phyloP scores from a whole-genome alignment of 2,113 vertebrate genomes.

The Grallaria varia region DNA sequence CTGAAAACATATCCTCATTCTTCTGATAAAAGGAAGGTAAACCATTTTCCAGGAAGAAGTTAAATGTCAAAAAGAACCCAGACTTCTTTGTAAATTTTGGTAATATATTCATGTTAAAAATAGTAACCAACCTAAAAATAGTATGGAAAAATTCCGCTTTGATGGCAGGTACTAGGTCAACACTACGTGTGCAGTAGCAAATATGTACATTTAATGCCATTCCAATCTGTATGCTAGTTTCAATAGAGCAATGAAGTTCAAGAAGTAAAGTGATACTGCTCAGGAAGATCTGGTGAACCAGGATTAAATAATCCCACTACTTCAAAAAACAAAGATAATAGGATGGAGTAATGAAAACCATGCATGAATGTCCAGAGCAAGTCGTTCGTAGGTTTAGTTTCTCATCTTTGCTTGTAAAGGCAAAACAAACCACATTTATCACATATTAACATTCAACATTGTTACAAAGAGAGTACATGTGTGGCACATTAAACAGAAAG shows the following conservation, averaged over 20 bases:
- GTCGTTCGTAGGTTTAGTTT: neutral
- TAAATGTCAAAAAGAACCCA: neutral
- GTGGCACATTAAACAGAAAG: neutral
- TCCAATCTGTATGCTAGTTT: neutral
- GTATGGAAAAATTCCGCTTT: neutral
- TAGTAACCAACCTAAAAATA: neutral
- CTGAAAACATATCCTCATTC: neutral
- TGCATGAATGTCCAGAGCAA: neutral
- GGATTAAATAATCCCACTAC: neutral
- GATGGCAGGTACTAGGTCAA: neutral
- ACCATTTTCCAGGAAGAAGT: neutral
- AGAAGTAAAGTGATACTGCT: neutral
- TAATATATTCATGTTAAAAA: neutral
- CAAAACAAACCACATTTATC: neutral
- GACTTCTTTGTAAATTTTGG: neutral
- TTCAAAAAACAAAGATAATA: neutral
- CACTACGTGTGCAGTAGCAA: neutral
- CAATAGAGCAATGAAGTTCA: neutral
- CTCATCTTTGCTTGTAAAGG: neutral
- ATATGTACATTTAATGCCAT: neutral
- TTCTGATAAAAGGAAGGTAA: neutral
- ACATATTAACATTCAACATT: neutral
- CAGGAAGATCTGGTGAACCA: neutral
- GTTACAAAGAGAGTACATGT: accelerated
- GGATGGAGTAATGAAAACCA: neutral